Conservation (phyloP, 2,888 invertebrate species). For the Amiota minor region DNA sequence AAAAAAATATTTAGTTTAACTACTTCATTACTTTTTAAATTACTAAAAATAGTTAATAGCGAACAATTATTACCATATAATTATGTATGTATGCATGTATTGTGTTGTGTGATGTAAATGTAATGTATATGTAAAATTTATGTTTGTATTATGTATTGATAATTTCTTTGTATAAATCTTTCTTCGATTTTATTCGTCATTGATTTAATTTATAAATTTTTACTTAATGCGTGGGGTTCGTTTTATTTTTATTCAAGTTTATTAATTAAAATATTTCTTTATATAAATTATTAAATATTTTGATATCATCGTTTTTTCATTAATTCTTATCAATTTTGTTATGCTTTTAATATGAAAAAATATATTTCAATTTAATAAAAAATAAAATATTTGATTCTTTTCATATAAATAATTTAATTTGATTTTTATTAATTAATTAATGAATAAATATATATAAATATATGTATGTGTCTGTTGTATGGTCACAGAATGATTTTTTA, state of each 20-base stretch:
- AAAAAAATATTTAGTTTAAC: slow-evolving; percentile 30
- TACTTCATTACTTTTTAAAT: slow-evolving; percentile 22
- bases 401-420: slow-evolving; percentile 40
- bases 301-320: slow-evolving; percentile 34
- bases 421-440: slow-evolving; percentile 12
- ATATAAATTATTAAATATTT: slow-evolving; percentile 33
- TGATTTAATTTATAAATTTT: slow-evolving; percentile 19
- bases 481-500: slow-evolving; percentile 59
- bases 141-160: slow-evolving; percentile 25
- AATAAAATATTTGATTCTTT: slow-evolving; percentile 42
- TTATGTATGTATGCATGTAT: slow-evolving; percentile 36
- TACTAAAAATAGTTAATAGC: slow-evolving; percentile 33
- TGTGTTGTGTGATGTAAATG: slow-evolving; percentile 27
- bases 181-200: slow-evolving; percentile 12
- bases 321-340: slow-evolving; percentile 22
- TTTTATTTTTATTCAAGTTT: slow-evolving; percentile 20
- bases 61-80: slow-evolving; percentile 35
- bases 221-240: too few species aligned
- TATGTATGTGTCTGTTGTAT: not conserved
- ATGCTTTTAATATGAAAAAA: not conserved
- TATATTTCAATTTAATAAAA: slow-evolving; percentile 12
- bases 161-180: not conserved
- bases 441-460: too few species aligned
- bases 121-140: slow-evolving; percentile 26
- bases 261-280: not conserved